Evolutionary conservation across 2,113 vertebrate species (phyloP).

Genomic region (Anser cygnoides): DNA sequence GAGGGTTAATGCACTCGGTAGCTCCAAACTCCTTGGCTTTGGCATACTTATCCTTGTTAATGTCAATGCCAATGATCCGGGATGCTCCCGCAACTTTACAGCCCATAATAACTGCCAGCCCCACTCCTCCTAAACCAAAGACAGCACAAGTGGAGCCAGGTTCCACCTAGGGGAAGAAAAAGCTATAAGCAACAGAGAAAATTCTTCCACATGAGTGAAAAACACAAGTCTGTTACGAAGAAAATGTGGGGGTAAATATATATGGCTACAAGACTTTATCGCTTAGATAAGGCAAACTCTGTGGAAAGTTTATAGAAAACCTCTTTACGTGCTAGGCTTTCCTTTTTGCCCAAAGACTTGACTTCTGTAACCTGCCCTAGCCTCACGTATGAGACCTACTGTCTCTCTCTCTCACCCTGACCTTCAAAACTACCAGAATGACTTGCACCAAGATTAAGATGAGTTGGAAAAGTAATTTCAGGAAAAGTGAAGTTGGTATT

Average conservation of each 20-base stretch:
- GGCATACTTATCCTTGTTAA: slow-evolving; percentile 81
- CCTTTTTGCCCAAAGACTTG: neutral
- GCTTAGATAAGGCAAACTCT: neutral
- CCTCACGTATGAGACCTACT: neutral
- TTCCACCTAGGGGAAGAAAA: slow-evolving; percentile 72
- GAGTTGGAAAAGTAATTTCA: neutral
- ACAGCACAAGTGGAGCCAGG: slow-evolving; percentile 80
- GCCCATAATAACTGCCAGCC: slow-evolving; percentile 82
- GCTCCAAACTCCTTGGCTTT: slow-evolving; percentile 82
- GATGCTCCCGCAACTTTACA: slow-evolving; percentile 81
- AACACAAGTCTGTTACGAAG: neutral
- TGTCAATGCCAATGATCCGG: slow-evolving; percentile 79
- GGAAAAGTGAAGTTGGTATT: neutral
- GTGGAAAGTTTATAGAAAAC: neutral
- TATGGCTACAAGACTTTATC: neutral
- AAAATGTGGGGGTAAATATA: neutral
- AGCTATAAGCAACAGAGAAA: neutral
- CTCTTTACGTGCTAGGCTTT: neutral
- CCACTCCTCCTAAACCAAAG: slow-evolving; percentile 84
- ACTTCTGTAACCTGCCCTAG: neutral
- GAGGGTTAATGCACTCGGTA: slow-evolving; percentile 79
- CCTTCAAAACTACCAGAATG: neutral
- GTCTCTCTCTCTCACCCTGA: neutral
- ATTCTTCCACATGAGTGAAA: neutral
- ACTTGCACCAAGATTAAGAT: neutral